These are phyloP conservation scores for Diploptera punctata DNA, from an alignment of 2,888 invertebrate genomes.

Conservation along the genomic window DNA sequence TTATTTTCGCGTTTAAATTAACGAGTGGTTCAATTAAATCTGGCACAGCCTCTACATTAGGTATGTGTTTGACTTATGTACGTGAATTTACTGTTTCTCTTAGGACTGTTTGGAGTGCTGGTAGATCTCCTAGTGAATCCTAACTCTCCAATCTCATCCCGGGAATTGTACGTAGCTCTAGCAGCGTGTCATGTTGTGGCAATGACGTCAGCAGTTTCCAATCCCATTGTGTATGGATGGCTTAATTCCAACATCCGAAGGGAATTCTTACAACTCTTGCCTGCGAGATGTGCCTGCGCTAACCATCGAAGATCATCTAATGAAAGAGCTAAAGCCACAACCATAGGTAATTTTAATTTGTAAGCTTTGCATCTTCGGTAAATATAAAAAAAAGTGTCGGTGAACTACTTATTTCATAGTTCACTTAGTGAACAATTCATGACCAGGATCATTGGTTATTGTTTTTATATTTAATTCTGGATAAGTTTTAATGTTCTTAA, in stretches of 20 bases:
- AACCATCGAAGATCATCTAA: constrained; percentile 14
- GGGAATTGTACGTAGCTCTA: constrained; percentile 53
- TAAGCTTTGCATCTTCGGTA: background rate
- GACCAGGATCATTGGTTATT: too few species aligned
- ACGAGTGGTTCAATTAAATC: too few species aligned
- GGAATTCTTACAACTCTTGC: constrained; percentile 54
- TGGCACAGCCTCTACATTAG: too few species aligned
- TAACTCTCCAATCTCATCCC: constrained; percentile 25
- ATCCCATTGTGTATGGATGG: constrained; percentile 66
- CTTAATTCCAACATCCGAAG: constrained; percentile 64
- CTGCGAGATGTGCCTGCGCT: constrained; percentile 37
- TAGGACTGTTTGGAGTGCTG: constrained; percentile 38
- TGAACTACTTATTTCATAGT: too few species aligned
- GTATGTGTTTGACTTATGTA: too few species aligned
- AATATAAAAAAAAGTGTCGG: too few species aligned
- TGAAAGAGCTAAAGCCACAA: constrained; percentile 12
- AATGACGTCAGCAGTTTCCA: constrained; percentile 63
- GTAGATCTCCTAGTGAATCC: constrained; percentile 32
- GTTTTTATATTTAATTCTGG: too few species aligned
- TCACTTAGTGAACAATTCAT: too few species aligned
- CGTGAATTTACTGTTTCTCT: too few species aligned
- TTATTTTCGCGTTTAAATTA: too few species aligned
- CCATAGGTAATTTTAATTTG: constrained; percentile 22
- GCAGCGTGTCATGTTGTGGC: constrained; percentile 63
- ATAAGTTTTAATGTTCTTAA: too few species aligned